Evolutionary conservation across 2,888 invertebrate species (phyloP).

Genomic region (Leptura quadrifasciata): DNA sequence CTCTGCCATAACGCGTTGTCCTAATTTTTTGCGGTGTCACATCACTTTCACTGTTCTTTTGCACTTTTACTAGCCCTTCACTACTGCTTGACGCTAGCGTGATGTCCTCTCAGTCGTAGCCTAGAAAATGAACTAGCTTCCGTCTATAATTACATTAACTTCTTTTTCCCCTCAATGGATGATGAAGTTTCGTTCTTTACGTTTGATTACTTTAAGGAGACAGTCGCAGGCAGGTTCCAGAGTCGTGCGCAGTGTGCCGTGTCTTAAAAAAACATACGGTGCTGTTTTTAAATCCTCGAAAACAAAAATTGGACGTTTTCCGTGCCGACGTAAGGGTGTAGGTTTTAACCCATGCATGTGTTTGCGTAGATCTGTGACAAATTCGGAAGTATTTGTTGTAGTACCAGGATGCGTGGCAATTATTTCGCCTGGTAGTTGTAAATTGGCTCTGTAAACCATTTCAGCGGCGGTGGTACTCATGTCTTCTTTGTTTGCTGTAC

Average conservation of each 20-base stretch:
- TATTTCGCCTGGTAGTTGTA: constrained; percentile 15
- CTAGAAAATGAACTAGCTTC: not conserved
- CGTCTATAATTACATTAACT: no score
- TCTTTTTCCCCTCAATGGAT: not conserved
- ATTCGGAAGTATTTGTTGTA: not conserved
- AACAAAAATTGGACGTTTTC: not conserved
- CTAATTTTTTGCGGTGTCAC: no score
- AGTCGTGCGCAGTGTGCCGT: not conserved
- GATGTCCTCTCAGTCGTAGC: not conserved
- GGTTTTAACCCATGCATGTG: not conserved
- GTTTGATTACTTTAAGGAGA: not conserved
- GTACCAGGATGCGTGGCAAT: not conserved
- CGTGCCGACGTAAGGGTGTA: not conserved
- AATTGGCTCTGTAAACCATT: not conserved
- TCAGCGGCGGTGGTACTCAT: not conserved
- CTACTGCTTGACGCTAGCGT: no score
- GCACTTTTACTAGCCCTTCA: no score
- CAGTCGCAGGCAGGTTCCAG: not conserved
- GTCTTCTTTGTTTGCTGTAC: constrained; percentile 22
- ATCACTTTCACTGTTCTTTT: no score
- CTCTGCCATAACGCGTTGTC: no score
- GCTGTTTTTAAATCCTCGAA: not conserved
- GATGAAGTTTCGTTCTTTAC: not conserved
- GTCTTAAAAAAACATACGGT: not conserved
- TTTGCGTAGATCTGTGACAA: not conserved